Evolutionary conservation across 2,888 invertebrate genomes (phyloP), one percentile per base, ranked within the genome.

Genomic region (Tortrix viridana): DNA sequence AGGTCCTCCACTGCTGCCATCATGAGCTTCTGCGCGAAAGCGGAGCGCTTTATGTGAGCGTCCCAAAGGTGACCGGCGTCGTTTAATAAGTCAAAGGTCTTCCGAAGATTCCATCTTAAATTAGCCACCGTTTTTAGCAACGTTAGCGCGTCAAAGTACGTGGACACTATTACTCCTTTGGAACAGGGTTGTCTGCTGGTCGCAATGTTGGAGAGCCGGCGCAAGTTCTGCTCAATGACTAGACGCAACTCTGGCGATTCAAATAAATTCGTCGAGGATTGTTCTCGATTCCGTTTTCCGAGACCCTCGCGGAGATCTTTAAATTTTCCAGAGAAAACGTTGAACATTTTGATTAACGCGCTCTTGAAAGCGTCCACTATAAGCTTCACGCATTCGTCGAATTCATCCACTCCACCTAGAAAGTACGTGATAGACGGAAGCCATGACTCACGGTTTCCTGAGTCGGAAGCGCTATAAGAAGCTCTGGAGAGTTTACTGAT

Each of bases 1-100:
- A 89, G 71, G 70, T 89, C 88, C 76, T 90, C 91, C 5, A 90
- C 84, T 37, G 84, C 81, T n/a, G 85, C 79, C 53, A 86, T 78
- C 3, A 85, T 86, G 26, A 90, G 69, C 64, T 84, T 87, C 70
- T 86, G 87, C 20, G 81, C 85, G 16, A 84, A 75, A 59, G 81
- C 85, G 22, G 81, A 74, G 14, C 90, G 85, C 56, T 84, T 59
- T 67, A 88, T 84, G 69, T 89, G 90, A 61, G 80, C 74, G 67
- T 88, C 86, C 82, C 85, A 89, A 18, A 90, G 76, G 74, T 86
- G 85, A 20, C 82, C 81, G 1, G 87, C 83, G 49, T 87, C 79
- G 54, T 85, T 76, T 60, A 91, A 73, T 61, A 88, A 71, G 26
- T 64, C 67, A 66, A 79, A 86, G 0, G 85, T 88, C 65, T 84